Base-by-base conservation (phyloP, 2,888 invertebrate genomes). In the Pardosa pseudoannulata region DNA sequence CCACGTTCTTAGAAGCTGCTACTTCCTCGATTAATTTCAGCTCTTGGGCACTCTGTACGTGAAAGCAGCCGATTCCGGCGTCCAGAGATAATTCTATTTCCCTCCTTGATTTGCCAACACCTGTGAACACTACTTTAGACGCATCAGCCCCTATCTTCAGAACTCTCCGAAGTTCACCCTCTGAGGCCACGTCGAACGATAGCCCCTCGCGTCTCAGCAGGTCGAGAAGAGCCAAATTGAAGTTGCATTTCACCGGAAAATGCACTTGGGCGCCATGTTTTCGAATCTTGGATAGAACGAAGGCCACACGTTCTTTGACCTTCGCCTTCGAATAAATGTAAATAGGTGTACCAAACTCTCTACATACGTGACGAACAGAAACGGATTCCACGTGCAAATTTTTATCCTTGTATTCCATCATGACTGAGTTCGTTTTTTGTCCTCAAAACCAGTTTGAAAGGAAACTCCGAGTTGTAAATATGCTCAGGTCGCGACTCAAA, bases 21-120 rank as follows among this genome's bases (percentile, higher is more conserved):
- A 90, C 88, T 71, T 88, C 36, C n/a, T 90, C 87, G 1, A 91
- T 91, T 72, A 91, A 90, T 36, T 89, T 81, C 16, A 92, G 89
- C 88, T 92, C 92, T 88, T 91, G 92, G 13, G 89, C 64, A n/a
- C 92, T 91, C 87, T 92, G 92, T 0, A 92, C 90, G 82, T 92
- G 92, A 27, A 92, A 88, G n/a, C 73, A 83, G 7, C 36, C 13
- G n/a, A 88, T 36, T 0, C 90, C 91, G 19, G 89, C 78, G 28
- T 90, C 88, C 2, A 92, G 89, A 0, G 92, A 92, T 62, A 91
- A 70, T 32, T 90, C 90, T 2, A 92, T 90, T 88, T 92, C 92
- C 91, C 78, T 56, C 81, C 31, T 90, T 90, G 27, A 27, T 85
- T 92, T 92, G 3, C 92, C 92, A 89, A 91, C 92, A 6, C 92